These are phyloP conservation scores for Mugil cephalus DNA, from an alignment of 2,113 vertebrate genomes.

Conservation along the genomic window DNA sequence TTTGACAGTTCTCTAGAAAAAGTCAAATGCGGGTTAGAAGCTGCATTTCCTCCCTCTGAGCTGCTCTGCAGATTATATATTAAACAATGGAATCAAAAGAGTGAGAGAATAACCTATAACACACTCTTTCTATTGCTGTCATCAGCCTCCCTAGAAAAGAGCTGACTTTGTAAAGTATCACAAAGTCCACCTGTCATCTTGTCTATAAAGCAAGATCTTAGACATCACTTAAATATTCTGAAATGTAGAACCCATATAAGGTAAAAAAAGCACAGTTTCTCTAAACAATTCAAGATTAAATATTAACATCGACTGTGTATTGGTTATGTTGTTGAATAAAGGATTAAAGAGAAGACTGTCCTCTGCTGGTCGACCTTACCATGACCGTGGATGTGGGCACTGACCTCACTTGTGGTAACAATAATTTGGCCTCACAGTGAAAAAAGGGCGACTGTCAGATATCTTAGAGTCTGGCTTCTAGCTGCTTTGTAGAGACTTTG, in stretches of 20 bases:
- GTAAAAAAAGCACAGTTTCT: too few species aligned
- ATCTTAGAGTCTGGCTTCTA: background rate
- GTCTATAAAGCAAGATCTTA: background rate
- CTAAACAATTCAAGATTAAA: background rate
- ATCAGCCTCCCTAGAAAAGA: background rate
- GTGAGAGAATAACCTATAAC: background rate
- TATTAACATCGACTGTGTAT: background rate
- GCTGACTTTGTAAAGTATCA: background rate
- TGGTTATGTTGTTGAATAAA: background rate
- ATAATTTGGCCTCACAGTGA: background rate
- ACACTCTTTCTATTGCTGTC: background rate
- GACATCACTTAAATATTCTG: background rate
- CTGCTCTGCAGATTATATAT: constrained; percentile 34
- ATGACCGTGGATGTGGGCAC: background rate
- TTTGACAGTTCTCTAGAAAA: background rate
- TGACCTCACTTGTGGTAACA: background rate
- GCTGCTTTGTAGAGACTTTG: background rate
- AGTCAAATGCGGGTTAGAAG: constrained; percentile 16
- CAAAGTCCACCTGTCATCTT: background rate
- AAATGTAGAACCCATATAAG: too few species aligned
- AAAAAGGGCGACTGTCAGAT: background rate
- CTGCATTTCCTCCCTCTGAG: constrained; percentile 5
- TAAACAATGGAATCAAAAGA: constrained; percentile 27
- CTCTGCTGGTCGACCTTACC: background rate
- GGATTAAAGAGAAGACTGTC: background rate